Evolutionary conservation across 2,113 vertebrate species (phyloP), one percentile per base, ranked within the genome.

Genomic region (Garra rufa): DNA sequence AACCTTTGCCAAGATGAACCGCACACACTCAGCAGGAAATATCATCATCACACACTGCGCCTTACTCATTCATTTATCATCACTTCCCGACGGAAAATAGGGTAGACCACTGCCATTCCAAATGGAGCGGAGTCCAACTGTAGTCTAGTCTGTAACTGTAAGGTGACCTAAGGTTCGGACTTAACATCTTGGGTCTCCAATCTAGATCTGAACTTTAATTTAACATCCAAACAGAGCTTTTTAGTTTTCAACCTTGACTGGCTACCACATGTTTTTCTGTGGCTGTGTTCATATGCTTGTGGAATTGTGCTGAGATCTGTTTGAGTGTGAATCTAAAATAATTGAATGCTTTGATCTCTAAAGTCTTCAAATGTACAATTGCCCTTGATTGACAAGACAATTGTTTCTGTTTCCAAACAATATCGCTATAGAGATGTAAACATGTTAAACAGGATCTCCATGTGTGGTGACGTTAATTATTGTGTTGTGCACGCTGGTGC

Each of bases 1-100:
- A 34, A 89, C 75, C 75, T 80, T 81, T 57, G 83, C 83, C 83
- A 82, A 77, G 15, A 74, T 76, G 17, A 83, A 90, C 90, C 86
- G 28, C 89, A 86, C 8, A 71, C 85, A 87, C 79, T 81, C 86
- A 85, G 52, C 1, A 28, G 70, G 43, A 82, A 82, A 70, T 50
- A 69, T 70, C 77, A 78, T 74, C 9, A 43, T 34, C 63, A 82
- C 15, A 44, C 41, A 15, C 69, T 76, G 78, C 0, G 46, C 34
- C 48, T 77, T 57, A 77, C 55, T 78, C 38, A 78, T 78, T 78
- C 52, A 77, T 55, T 77, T 59, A 77, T 77, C 75, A 77, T 77
- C 55, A 63, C 21, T 26, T 78, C 76, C 76, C 55, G 61, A 19
- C 38, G 38, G 76, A 78, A 78, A 78, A 26, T 28, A 61, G 38